These are phyloP conservation scores for Diglossa cyanea DNA, from an alignment of 2,797 vertebrate species.

Conservation along the genomic window DNA sequence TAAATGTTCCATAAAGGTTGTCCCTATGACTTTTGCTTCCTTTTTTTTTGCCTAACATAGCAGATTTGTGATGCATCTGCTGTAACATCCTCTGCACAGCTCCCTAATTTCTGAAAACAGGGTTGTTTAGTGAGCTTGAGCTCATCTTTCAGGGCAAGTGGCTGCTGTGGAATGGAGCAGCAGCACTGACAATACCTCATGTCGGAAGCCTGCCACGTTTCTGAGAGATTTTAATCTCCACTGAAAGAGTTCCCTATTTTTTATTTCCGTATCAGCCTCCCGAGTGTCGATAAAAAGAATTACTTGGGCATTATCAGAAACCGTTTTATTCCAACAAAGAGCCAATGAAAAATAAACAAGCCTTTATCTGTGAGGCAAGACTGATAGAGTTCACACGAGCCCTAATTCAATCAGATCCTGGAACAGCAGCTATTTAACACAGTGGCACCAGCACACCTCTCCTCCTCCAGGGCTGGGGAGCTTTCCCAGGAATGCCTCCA, in stretches of 20 bases:
- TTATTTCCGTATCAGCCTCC: conserved; percentile 74
- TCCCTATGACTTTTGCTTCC: background rate
- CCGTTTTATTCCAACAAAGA: conserved; percentile 71
- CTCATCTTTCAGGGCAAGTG: background rate
- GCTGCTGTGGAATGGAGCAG: background rate
- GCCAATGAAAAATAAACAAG: conserved; percentile 72
- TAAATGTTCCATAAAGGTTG: background rate
- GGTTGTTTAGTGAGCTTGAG: background rate
- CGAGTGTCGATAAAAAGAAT: conserved; percentile 77
- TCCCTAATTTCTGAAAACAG: background rate
- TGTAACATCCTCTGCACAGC: background rate
- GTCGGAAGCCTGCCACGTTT: conserved; percentile 44
- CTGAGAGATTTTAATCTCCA: conserved; percentile 74
- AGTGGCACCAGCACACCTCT: background rate
- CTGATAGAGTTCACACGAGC: conserved; percentile 59
- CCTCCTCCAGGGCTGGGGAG: background rate
- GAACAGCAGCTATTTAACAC: conserved; percentile 13
- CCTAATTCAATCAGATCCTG: conserved; percentile 73
- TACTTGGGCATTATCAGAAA: conserved; percentile 78
- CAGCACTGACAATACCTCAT: background rate
- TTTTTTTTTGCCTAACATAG: background rate
- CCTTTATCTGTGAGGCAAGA: conserved; percentile 71
- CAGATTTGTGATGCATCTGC: background rate
- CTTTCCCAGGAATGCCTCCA: background rate
- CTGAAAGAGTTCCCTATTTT: conserved; percentile 72